phyloP scores from a whole-genome alignment of 2,888 invertebrate species.

The Leptopterna dolabrata region DNA sequence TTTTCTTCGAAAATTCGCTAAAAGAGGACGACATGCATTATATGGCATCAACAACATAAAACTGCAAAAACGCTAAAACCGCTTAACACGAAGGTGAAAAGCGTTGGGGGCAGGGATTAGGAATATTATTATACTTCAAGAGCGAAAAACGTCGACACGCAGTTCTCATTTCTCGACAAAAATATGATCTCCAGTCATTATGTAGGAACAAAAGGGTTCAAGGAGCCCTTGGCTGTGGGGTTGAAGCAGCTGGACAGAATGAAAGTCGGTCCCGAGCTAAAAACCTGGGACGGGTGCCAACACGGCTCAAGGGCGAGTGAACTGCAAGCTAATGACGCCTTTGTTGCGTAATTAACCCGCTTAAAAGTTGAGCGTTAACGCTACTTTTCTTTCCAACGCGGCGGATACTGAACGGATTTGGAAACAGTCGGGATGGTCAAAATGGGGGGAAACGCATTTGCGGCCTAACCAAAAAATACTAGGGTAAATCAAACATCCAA shows the following conservation, averaged over 20 bases:
- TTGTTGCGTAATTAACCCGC: conserved; percentile 17
- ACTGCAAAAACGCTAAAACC: not conserved
- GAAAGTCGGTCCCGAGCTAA: not conserved
- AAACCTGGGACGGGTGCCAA: not conserved
- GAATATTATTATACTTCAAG: not conserved
- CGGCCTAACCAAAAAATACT: too few species aligned
- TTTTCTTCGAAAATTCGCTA: too few species aligned
- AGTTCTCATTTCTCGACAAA: not conserved
- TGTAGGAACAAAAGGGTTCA: not conserved
- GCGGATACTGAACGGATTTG: not conserved
- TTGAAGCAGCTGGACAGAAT: conserved; percentile 11
- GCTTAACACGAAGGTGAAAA: not conserved
- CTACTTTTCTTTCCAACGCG: not conserved
- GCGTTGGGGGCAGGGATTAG: too few species aligned
- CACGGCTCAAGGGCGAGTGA: conserved; percentile 1
- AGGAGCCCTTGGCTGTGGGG: not conserved
- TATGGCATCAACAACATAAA: too few species aligned
- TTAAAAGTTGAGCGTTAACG: not conserved
- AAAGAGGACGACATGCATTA: too few species aligned
- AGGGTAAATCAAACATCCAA: too few species aligned
- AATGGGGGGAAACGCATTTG: too few species aligned
- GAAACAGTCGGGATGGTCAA: not conserved
- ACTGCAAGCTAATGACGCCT: conserved; percentile 17
- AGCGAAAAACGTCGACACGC: not conserved
- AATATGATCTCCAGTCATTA: not conserved